These are phyloP conservation scores for Tympanoctomys barrerae DNA, from an alignment of 2,797 vertebrate genomes.

Conservation along the genomic window DNA sequence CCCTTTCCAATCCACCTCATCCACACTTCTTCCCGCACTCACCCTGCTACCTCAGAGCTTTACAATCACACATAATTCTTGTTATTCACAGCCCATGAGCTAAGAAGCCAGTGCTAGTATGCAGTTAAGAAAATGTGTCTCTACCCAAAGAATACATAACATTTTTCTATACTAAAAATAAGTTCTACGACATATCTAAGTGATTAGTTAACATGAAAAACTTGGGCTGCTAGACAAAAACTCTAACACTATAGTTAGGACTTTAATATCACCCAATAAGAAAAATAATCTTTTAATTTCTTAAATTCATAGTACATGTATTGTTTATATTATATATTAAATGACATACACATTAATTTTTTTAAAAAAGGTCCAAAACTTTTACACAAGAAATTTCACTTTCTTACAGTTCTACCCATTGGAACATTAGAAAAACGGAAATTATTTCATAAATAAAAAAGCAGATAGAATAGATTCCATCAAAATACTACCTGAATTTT, in stretches of 20 bases:
- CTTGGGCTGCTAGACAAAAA: not conserved
- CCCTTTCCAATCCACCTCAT: not conserved
- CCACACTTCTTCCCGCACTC: not conserved
- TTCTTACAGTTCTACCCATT: not conserved
- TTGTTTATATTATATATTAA: not conserved
- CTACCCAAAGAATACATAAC: not conserved
- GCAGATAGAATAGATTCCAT: not conserved
- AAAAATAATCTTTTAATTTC: slow-evolving; percentile 39
- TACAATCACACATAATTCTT: not conserved
- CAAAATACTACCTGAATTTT: slow-evolving; percentile 89
- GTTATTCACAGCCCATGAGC: not conserved
- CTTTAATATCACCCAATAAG: not conserved
- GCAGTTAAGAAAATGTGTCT: slow-evolving; percentile 5
- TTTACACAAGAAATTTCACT: slow-evolving; percentile 46
- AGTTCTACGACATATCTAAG: not conserved
- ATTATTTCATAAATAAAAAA: slow-evolving; percentile 39
- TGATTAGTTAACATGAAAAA: not conserved
- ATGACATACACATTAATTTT: slow-evolving; percentile 12
- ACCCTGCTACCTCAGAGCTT: not conserved
- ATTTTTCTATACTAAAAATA: not conserved
- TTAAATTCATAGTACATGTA: slow-evolving; percentile 7
- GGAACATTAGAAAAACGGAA: not conserved
- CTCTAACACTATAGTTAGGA: not conserved
- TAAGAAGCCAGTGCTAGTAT: not conserved
- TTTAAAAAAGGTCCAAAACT: slow-evolving; percentile 37